Base-by-base conservation (phyloP, 2,797 vertebrate species). In the Vireo griseus region DNA sequence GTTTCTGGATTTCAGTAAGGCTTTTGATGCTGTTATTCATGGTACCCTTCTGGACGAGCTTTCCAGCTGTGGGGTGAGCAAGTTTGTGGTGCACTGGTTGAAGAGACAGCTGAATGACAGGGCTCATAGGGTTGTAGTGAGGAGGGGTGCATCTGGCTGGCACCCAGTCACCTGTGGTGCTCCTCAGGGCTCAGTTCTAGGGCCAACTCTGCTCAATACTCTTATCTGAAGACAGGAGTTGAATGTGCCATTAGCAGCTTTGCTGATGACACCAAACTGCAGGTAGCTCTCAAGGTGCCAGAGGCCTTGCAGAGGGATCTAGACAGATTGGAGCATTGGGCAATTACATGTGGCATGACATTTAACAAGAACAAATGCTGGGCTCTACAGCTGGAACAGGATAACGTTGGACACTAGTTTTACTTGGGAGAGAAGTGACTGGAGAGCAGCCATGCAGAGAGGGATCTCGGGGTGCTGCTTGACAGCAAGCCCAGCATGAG, bases 321-420 rank as follows among this genome's bases (percentile, higher is more conserved):
- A 5, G 22, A 12, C 10, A 24, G 13, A 5, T n/a, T 28, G 26
- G 5, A 14, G 7, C 48, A 67, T 5, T 67, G 40, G 35, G 9
- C 54, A 67, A 8, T 42, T 18, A 28, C 10, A 5, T 10, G 6
- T 54, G 22, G 18, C 42, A 9, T 25, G 22, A 20, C 31, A 15
- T 73, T 20, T 24, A 54, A n/a, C 0, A 3, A 42, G 33, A 59
- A 13, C 15, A 61, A 54, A 7, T 14, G 22, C 22, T 66, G 52
- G 51, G 37, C 22, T 65, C 13, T 47, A 39, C 18, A 63, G 5
- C 29, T 58, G 6, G 16, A 31, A 8, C 7, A 7, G 17, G 25
- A 5, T 45, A 37, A 17, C 1, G 1, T 19, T 6, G 5, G 19
- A 3, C 14, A 15, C 16, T n/a, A 6, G 10, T 65, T 42, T 18